Evolutionary conservation across 2,113 vertebrate species (phyloP), one percentile per base, ranked within the genome.

Genomic region (Centropus unirufus): DNA sequence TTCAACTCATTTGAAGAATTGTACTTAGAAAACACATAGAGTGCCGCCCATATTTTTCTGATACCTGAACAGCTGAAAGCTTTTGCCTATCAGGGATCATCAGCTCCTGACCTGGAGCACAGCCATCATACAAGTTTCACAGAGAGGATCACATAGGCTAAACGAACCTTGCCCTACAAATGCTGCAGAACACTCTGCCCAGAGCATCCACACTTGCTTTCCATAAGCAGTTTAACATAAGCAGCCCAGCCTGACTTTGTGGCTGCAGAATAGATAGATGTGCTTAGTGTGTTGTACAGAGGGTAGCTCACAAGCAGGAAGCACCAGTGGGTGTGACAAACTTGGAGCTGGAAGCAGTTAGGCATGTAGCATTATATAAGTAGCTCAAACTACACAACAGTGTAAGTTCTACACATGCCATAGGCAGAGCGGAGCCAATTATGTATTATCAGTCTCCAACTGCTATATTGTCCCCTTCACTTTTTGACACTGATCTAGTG

Each of bases 401-500:
- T 59, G 24, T 42, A 91, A 94, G 62, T 74, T 94, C 92, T 77
- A 82, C 89, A 94, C 15, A 29, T 94, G 90, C 62, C 87, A 85
- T 55, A 83, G 77, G 67, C 92, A 92, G 77, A 93, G 63, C 54
- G 84, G 21, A 94, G 66, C 39, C 89, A 92, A 81, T 95, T 89
- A 70, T n/a, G 47, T 80, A 92, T 97, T 96, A 87, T 94, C 88
- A 81, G 39, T 78, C 89, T 95, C 81, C 92, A 92, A 62, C 62
- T 84, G 83, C 49, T 91, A 29, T 57, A 90, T 89, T 94, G 87
- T 83, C 75, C 82, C 46, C 72, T 90, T 95, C 79, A 79, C 67
- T 95, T 96, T 95, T 83, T 85, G 89, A 89, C 89, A 78, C 57
- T 87, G 86, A 96, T 89, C 80, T 95, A 83, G 88, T 87, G 61